A percentile compares a stretch with the other conserved stretches of the same genome.
These are phyloP conservation scores for Ptyas mucosa DNA, from an alignment of 2,113 vertebrate genomes.

Conservation along the genomic window DNA sequence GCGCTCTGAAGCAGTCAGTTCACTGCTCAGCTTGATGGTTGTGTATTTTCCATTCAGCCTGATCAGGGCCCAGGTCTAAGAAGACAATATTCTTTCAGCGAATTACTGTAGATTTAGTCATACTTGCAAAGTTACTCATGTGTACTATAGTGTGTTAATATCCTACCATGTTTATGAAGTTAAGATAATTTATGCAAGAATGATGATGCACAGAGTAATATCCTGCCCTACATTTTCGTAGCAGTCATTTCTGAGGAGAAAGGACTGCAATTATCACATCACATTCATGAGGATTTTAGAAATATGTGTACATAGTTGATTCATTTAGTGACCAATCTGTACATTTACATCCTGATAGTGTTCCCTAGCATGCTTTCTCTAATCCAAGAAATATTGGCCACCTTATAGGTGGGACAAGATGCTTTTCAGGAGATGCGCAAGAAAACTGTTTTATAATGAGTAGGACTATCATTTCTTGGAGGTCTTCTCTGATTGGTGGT, in stretches of 20 bases:
- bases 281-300: neutral
- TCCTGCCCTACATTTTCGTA: neutral
- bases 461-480: neutral
- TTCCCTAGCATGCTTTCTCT: neutral
- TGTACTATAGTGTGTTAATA: neutral
- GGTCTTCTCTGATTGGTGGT: neutral
- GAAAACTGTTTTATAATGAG: neutral
- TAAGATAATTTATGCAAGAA: slow-evolving; percentile 1
- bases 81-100: neutral
- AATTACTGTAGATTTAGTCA: neutral
- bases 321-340: neutral
- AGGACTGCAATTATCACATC: neutral
- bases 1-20: neutral
- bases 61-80: neutral
- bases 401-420: neutral
- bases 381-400: neutral
- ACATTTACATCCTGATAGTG: neutral
- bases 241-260: neutral
- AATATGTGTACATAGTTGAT: neutral
- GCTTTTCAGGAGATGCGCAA: neutral
- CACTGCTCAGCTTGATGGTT: neutral
- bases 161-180: neutral
- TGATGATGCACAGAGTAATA: neutral
- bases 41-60: neutral
- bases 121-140: neutral